Conservation (phyloP, 2,113 vertebrate genomes). For the Prinia subflava region DNA sequence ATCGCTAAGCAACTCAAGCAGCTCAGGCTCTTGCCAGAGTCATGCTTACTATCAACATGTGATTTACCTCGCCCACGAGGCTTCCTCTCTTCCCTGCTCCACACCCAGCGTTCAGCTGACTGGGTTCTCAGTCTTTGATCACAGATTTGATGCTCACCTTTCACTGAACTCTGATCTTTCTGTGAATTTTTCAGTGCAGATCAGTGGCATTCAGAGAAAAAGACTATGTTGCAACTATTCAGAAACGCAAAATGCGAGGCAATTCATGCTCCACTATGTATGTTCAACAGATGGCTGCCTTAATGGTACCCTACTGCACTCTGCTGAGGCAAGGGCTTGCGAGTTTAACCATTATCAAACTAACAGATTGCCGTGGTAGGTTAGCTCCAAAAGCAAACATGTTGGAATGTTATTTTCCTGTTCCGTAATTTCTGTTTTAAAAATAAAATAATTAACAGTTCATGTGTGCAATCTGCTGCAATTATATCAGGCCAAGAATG, state of each 20-base stretch:
- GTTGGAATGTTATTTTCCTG: slow-evolving; percentile 29
- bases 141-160: slow-evolving; percentile 23
- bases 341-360: slow-evolving; percentile 15
- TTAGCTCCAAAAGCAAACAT: slow-evolving; percentile 43
- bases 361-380: slow-evolving; percentile 16
- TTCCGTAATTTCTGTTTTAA: slow-evolving; percentile 28
- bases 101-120: background rate
- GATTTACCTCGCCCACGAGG: background rate
- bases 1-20: slow-evolving; percentile 15
- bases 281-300: slow-evolving; percentile 47
- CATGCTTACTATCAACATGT: background rate
- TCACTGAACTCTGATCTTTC: slow-evolving; percentile 3
- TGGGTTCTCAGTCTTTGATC: background rate
- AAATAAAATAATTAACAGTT: slow-evolving; percentile 66
- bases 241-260: background rate
- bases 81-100: background rate
- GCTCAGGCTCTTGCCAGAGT: background rate
- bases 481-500: slow-evolving; percentile 43
- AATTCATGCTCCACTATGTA: background rate
- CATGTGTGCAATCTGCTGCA: slow-evolving; percentile 54
- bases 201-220: background rate
- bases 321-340: background rate
- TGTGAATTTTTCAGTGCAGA: background rate
- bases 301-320: slow-evolving; percentile 23
- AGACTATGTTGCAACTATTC: background rate